A percentile compares a stretch with the other conserved stretches of the same genome.
These are phyloP conservation scores for Psittacula derbiana DNA, from an alignment of 2,797 vertebrate species.

Conservation along the genomic window DNA sequence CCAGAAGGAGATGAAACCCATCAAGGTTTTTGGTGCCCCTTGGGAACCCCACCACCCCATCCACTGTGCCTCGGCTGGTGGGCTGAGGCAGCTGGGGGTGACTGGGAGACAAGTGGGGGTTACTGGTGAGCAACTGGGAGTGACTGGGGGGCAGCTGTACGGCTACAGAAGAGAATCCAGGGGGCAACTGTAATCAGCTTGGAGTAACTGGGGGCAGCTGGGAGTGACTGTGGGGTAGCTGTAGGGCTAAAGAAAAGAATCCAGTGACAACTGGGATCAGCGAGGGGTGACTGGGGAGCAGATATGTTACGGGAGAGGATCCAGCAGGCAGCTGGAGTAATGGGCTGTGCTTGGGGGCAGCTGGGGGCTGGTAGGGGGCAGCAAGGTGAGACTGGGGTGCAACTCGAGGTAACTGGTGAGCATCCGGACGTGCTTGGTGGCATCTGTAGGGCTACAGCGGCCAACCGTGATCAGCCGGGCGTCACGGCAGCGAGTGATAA, in stretches of 20 bases:
- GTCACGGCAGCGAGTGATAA: rapidly evolving
- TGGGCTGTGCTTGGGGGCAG: rapidly evolving
- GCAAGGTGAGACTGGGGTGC: rapidly evolving
- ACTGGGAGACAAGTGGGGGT: too few species aligned
- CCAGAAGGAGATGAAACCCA: neutral
- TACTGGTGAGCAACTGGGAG: neutral
- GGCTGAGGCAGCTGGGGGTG: neutral
- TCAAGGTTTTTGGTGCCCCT: too few species aligned
- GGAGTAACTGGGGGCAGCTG: neutral
- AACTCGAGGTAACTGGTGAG: rapidly evolving
- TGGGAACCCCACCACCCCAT: rapidly evolving
- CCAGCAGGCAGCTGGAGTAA: neutral
- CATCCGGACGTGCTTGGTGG: rapidly evolving
- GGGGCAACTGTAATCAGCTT: neutral
- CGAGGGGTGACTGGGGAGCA: neutral
- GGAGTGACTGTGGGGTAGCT: too few species aligned
- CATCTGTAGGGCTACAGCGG: rapidly evolving
- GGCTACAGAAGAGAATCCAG: neutral
- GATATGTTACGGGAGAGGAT: rapidly evolving
- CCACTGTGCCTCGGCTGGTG: rapidly evolving
- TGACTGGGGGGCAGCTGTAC: neutral
- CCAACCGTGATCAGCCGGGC: rapidly evolving
- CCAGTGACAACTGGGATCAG: neutral
- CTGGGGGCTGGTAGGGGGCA: neutral
- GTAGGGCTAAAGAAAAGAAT: neutral